Conservation (phyloP, 2,797 vertebrate species). For the Philypnodon macrostomus region DNA sequence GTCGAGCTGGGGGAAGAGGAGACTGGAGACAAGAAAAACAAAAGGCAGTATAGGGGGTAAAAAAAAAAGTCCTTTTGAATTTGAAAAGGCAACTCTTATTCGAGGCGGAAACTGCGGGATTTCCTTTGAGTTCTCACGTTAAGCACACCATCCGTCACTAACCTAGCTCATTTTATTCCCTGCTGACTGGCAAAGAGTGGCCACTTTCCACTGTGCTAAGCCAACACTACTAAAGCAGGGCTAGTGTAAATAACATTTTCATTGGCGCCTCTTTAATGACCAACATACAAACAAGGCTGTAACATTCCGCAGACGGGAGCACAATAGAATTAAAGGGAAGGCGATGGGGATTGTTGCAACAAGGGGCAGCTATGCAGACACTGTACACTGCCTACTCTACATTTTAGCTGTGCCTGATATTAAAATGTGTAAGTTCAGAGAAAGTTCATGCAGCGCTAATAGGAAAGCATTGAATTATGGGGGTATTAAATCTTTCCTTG, state of each 20-base stretch:
- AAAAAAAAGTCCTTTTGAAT: slow-evolving; percentile 34
- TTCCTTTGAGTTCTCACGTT: slow-evolving; percentile 66
- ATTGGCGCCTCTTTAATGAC: slow-evolving; percentile 39
- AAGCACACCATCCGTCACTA: slow-evolving; percentile 63
- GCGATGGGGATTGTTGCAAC: slow-evolving; percentile 30
- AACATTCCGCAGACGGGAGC: slow-evolving; percentile 31
- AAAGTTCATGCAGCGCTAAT: slow-evolving; percentile 31
- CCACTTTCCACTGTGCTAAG: slow-evolving; percentile 52
- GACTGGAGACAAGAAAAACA: slow-evolving; percentile 39
- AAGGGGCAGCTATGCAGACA: slow-evolving; percentile 26
- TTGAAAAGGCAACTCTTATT: slow-evolving; percentile 26
- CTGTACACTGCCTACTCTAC: slow-evolving; percentile 22
- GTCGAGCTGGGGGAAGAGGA: slow-evolving; percentile 34
- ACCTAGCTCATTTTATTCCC: slow-evolving; percentile 32
- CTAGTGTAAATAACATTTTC: slow-evolving; percentile 61
- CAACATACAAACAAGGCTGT: slow-evolving; percentile 37
- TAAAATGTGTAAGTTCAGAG: slow-evolving; percentile 28
- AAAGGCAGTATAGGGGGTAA: slow-evolving; percentile 42
- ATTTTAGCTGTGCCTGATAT: slow-evolving; percentile 7
- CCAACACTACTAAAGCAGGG: slow-evolving; percentile 40
- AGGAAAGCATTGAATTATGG: slow-evolving; percentile 5
- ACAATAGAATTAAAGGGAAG: slow-evolving; percentile 41
- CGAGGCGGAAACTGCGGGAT: slow-evolving; percentile 44
- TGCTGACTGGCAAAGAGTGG: slow-evolving; percentile 32
- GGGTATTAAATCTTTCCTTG: too few species aligned